Percentiles rank a stretch among this genome's conserved stretches.
Evolutionary conservation across 2,113 vertebrate species (phyloP).

Genomic region (Nycticorax nycticorax): DNA sequence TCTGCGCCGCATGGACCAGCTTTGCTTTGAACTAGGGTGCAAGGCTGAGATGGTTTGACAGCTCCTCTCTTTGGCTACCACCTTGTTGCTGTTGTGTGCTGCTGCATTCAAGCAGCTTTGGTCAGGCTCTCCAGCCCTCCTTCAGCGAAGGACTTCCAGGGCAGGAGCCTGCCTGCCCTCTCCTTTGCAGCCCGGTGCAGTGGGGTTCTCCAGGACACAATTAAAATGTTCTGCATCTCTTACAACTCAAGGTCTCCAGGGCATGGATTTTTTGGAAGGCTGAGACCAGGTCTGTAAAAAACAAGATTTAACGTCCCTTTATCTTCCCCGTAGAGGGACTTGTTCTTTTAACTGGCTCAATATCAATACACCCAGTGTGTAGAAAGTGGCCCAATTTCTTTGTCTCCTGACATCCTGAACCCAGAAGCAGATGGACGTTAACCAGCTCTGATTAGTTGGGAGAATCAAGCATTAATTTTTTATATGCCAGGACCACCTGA

Average conservation of each 20-base stretch:
- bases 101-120: background rate
- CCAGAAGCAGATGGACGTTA: conserved; percentile 73
- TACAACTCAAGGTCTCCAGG: background rate
- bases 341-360: conserved; percentile 20
- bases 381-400: conserved; percentile 51
- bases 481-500: conserved; percentile 72
- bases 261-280: background rate
- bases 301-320: conserved; percentile 35
- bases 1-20: accelerated
- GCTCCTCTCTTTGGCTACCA: background rate
- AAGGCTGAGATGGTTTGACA: background rate
- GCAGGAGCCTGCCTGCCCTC: background rate
- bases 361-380: background rate
- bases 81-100: background rate
- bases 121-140: background rate
- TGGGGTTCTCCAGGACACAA: background rate
- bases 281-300: conserved; percentile 27
- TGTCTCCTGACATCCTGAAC: conserved; percentile 67
- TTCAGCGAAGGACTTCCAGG: background rate
- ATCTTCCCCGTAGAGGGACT: background rate
- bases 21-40: background rate
- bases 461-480: conserved; percentile 79
- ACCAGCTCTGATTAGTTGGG: conserved; percentile 74
- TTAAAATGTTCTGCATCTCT: conserved; percentile 19
- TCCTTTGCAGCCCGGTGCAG: background rate